Conservation (phyloP, 2,888 invertebrate species). For the Pardosa pseudoannulata region DNA sequence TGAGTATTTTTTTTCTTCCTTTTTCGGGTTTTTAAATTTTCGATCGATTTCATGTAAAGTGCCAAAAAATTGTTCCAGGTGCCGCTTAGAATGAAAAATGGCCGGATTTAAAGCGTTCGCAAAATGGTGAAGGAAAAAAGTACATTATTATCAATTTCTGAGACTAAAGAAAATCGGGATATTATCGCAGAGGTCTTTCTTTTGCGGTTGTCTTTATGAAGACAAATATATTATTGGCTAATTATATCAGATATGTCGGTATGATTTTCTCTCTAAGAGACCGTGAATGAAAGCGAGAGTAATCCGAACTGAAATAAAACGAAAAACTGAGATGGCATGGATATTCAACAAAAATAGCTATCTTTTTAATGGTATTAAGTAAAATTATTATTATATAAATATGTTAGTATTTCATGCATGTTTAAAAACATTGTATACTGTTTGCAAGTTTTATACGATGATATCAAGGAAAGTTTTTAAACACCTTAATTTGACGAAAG, state of each 20-base stretch:
- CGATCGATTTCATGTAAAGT: constrained; percentile 2
- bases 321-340: no score
- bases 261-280: not conserved
- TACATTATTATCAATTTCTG: not conserved
- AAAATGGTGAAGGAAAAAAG: not conserved
- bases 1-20: not conserved
- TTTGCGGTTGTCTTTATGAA: not conserved
- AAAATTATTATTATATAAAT: no score
- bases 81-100: constrained; percentile 2
- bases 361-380: no score
- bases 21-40: not conserved
- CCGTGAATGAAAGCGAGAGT: no score
- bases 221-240: not conserved
- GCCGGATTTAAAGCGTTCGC: not conserved
- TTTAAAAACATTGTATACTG: no score
- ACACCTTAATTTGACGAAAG: no score
- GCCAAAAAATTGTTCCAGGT: constrained; percentile 15
- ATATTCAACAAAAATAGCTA: no score
- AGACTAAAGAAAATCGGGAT: not conserved
- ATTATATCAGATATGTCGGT: no score
- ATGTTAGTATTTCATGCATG: no score
- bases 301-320: no score
- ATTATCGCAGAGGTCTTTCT: not conserved
- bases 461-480: no score
- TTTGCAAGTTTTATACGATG: no score